These are phyloP conservation scores for Coptodon bakossiorum DNA, from an alignment of 2,113 vertebrate species.

Conservation along the genomic window DNA sequence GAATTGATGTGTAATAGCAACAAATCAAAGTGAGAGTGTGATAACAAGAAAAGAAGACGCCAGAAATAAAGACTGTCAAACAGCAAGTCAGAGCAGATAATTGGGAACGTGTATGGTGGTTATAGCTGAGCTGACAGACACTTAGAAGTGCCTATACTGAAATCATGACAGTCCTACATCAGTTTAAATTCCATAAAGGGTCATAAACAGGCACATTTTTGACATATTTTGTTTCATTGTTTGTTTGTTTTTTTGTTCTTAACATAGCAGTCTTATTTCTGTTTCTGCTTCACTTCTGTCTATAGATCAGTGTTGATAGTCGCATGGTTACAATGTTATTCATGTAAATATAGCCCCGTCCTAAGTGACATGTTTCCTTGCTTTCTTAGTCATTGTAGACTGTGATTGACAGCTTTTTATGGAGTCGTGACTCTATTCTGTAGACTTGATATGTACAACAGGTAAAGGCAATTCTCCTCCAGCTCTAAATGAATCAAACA, in stretches of 20 bases:
- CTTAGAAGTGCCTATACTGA: background rate
- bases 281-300: background rate
- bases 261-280: background rate
- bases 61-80: background rate
- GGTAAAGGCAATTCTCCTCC: background rate
- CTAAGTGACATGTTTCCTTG: background rate
- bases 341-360: slow-evolving; percentile 12
- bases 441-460: slow-evolving; percentile 1
- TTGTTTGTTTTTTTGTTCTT: background rate
- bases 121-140: background rate
- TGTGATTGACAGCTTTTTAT: slow-evolving; percentile 37
- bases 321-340: background rate
- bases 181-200: background rate
- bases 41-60: background rate
- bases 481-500: background rate
- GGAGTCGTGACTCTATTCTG: background rate
- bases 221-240: background rate
- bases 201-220: background rate
- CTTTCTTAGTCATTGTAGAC: slow-evolving; percentile 22
- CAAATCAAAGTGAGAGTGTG: background rate
- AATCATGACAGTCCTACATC: background rate
- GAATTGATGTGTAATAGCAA: background rate
- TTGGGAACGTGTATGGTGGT: background rate
- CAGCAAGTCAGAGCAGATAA: background rate
- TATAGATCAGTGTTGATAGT: background rate